These are phyloP conservation scores for Nesoenas mayeri DNA, from an alignment of 2,113 vertebrate genomes.

Conservation along the genomic window DNA sequence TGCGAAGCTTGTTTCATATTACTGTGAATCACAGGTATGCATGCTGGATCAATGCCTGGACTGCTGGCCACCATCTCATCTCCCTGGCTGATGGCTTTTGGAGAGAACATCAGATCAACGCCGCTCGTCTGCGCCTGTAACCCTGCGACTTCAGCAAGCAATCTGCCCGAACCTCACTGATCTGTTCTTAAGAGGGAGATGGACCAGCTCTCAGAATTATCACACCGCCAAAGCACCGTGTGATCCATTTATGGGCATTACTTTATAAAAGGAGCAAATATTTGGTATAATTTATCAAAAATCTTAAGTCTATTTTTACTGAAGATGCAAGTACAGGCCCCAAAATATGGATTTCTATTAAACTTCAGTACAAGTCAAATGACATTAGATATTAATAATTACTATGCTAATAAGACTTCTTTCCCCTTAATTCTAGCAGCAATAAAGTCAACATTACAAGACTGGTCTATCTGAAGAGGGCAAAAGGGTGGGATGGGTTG, in stretches of 20 bases:
- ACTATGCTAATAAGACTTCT: background rate
- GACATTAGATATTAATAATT: background rate
- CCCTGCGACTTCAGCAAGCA: background rate
- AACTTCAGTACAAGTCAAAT: background rate
- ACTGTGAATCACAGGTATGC: background rate
- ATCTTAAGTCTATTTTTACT: background rate
- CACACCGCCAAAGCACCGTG: background rate
- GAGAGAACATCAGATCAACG: background rate
- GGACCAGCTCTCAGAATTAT: background rate
- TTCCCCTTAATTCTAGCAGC: background rate
- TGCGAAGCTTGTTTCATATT: background rate
- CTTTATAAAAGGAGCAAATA: background rate
- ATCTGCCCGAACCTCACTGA: background rate
- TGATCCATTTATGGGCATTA: background rate
- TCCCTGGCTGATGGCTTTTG: background rate
- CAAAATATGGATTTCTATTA: background rate
- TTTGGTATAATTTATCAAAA: background rate
- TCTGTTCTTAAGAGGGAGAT: background rate
- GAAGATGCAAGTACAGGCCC: background rate
- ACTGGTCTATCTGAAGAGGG: background rate
- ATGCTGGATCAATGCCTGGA: constrained; percentile 40
- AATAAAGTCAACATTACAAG: background rate
- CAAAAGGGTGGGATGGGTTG: background rate
- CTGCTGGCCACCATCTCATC: constrained; percentile 6
- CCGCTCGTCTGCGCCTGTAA: background rate